Base-by-base conservation (phyloP, 2,797 vertebrate genomes). In the Halcyon leucocephala region DNA sequence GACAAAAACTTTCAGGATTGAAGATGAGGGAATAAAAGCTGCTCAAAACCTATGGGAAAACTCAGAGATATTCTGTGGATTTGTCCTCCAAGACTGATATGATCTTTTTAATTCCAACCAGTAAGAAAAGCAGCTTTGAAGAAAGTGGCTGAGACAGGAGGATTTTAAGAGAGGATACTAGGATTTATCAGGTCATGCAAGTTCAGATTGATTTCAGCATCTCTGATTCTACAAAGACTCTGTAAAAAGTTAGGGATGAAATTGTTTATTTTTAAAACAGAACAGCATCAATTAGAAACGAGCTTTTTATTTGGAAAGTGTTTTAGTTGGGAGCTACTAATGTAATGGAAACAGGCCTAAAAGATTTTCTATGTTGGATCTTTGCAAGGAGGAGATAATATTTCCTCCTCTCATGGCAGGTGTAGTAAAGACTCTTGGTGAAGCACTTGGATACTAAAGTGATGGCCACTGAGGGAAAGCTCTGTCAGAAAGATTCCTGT, bases 401-500 rank as follows among this genome's bases (percentile, higher is more conserved):
- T 11, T 11, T 37, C 7, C 31, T 72, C 16, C 5, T 64, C 31
- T 44, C 1, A 0, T 5, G 6, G 24, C 22, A 44, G 42, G 3
- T 42, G 29, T 7, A 15, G 7, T 17, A 4, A 81, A 64, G 26
- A 12, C 7, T 57, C 28, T 8, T 46, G 15, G 41, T 29, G 62
- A 84, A 86, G n/a, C 37, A 8, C 16, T 64, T 44, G 5, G 18
- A 11, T 39, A 18, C 21, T 51, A 1, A 60, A 61, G 25, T 29
- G 51, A 76, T 66, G 58, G 31, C 51, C 51, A 20, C 15, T 18
- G 18, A 71, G 73, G 31, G 28, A 44, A 71, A 61, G 26, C n/a
- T 82, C 26, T 54, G 54, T 72, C 33, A 29, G 62, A 29, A 65
- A 74, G 41, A 42, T 8, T 81, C 37, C 57, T 69, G 54, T 61